Base-by-base conservation (phyloP, 2,888 invertebrate genomes). In the Meganola albula region DNA sequence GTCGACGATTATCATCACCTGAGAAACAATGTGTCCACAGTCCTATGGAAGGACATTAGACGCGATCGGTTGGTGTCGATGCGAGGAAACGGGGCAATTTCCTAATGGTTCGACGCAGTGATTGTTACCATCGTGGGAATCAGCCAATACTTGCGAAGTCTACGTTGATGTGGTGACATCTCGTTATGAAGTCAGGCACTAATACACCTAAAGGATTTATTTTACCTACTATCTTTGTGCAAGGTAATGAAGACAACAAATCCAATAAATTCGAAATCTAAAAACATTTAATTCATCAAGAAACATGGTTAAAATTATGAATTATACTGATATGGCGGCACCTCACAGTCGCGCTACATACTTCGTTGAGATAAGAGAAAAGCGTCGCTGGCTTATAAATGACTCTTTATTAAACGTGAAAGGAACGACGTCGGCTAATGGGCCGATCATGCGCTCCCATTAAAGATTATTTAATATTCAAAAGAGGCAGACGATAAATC, bases 381-480 rank as follows among this genome's bases (percentile, higher is more conserved):
- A 78, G 79, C 83, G 72, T 74, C 74, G 73, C 77, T 65, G 74
- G 75, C 78, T 84, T 85, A 85, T 85, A 85, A 85, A 85, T 85
- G 80, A 82, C 80, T 84, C 82, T 84, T 85, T 85, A 85, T 85
- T 85, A 85, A 84, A 85, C 78, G 80, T 83, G 84, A 83, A 82
- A 83, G 83, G 82, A 85, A 67, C 78, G 79, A 75, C 77, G 80
- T 71, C 77, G 78, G 82, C 83, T 85, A 85, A 85, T 85, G 85
- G 85, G 77, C 76, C 79, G 83, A 84, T 85, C 85, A 85, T 85
- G 85, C 84, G 84, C 84, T 82, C 83, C 83, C 84, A 85, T 85
- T 85, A 84, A 82, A 82, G 76, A 85, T 85, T 85, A 85, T 85
- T 85, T 84, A 85, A 85, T 85, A 85, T 85, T 85, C 85, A 85